Evolutionary conservation across 2,797 vertebrate genomes (phyloP).

Genomic region (Bovichtus diacanthus): DNA sequence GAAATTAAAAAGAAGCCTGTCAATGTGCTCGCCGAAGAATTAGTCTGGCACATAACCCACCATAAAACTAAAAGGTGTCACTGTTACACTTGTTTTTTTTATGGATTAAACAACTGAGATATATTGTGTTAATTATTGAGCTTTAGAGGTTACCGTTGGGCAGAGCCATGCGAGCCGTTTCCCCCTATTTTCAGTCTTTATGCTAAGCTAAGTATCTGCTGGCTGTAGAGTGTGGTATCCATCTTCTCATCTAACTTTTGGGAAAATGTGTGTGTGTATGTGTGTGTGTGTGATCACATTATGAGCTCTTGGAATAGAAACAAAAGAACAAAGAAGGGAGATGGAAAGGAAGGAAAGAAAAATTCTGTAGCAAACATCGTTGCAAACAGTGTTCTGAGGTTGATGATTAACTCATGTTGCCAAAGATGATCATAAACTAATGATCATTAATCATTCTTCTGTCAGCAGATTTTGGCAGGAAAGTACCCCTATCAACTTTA

Average conservation of each 20-base stretch:
- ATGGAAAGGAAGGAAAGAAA: not conserved
- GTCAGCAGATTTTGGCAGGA: not conserved
- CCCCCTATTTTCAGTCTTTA: not conserved
- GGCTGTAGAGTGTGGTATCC: too few species aligned
- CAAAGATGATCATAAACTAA: not conserved
- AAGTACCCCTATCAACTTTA: too few species aligned
- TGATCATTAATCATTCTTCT: too few species aligned
- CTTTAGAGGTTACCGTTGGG: not conserved
- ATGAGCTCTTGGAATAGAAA: not conserved
- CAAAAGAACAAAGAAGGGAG: not conserved
- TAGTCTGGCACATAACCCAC: not conserved
- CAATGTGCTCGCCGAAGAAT: not conserved
- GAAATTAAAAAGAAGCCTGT: not conserved
- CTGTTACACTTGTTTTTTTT: not conserved
- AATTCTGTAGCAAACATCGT: not conserved
- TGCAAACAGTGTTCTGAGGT: too few species aligned
- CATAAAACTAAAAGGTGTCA: not conserved
- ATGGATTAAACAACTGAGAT: not conserved
- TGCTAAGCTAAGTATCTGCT: not conserved
- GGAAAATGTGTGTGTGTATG: too few species aligned
- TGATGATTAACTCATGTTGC: slow-evolving; percentile 1
- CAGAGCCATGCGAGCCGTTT: not conserved
- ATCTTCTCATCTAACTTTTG: not conserved
- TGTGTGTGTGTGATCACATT: too few species aligned
- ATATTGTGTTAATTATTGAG: not conserved